These are phyloP conservation scores for Danio choprae DNA, from an alignment of 2,797 vertebrate genomes.

Conservation along the genomic window DNA sequence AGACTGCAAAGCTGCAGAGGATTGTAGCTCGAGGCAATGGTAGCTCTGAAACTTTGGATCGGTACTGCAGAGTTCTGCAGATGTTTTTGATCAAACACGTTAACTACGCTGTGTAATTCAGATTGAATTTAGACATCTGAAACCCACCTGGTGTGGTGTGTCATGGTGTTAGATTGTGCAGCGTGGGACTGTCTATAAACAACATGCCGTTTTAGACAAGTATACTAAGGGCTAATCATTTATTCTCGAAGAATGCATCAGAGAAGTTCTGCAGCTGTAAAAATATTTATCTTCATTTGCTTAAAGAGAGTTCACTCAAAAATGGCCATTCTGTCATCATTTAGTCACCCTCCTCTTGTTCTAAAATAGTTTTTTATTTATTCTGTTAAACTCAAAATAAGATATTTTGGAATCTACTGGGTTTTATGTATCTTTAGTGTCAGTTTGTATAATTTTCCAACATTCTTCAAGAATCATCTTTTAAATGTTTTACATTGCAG, in stretches of 20 bases:
- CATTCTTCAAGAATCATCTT: too few species aligned
- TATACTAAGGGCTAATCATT: background rate
- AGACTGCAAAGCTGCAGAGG: conserved; percentile 20
- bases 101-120: background rate
- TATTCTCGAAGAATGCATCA: background rate
- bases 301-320: too few species aligned
- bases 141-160: background rate
- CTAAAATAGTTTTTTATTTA: too few species aligned
- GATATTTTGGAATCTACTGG: too few species aligned
- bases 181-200: conserved; percentile 2
- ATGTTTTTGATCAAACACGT: conserved; percentile 23
- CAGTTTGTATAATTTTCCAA: too few species aligned
- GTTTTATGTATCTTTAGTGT: too few species aligned
- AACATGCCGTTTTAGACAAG: background rate
- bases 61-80: conserved; percentile 11
- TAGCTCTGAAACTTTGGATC: background rate
- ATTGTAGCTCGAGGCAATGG: background rate
- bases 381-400: too few species aligned
- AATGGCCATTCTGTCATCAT: too few species aligned
- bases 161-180: background rate
- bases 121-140: background rate
- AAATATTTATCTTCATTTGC: background rate
- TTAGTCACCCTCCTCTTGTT: too few species aligned
- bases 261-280: background rate
- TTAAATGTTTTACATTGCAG: too few species aligned